These are phyloP conservation scores for Papilio polyxenes DNA, from an alignment of 1,140 invertebrate genomes.

Conservation along the genomic window DNA sequence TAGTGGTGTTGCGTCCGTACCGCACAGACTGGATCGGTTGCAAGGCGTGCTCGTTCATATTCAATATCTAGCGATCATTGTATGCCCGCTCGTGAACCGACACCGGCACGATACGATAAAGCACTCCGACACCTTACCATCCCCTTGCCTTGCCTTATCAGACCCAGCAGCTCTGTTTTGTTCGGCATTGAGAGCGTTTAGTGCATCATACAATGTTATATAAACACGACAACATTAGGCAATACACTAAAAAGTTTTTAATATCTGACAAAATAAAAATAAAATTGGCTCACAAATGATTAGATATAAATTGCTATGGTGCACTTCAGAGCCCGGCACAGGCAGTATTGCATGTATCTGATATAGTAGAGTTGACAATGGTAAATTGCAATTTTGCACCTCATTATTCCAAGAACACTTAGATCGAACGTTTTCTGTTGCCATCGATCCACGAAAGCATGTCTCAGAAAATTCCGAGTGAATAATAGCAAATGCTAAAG, in stretches of 20 bases:
- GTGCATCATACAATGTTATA: slow-evolving; percentile 77
- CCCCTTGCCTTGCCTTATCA: slow-evolving; percentile 71
- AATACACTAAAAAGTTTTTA: slow-evolving; percentile 45
- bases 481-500: slow-evolving; percentile 62
- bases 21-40: slow-evolving; percentile 78
- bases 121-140: slow-evolving; percentile 74
- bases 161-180: slow-evolving; percentile 68
- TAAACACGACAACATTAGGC: slow-evolving; percentile 48
- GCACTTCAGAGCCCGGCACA: slow-evolving; percentile 73
- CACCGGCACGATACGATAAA: slow-evolving; percentile 65
- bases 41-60: slow-evolving; percentile 78
- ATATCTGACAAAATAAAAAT: slow-evolving; percentile 40
- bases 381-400: slow-evolving; percentile 73
- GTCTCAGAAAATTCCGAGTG: slow-evolving; percentile 77
- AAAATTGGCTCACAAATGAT: slow-evolving; percentile 46
- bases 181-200: slow-evolving; percentile 69
- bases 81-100: slow-evolving; percentile 76
- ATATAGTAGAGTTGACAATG: slow-evolving; percentile 72
- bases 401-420: slow-evolving; percentile 73
- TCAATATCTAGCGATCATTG: slow-evolving; percentile 76
- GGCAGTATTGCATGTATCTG: slow-evolving; percentile 72
- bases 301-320: slow-evolving; percentile 71
- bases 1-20: slow-evolving; percentile 79
- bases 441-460: slow-evolving; percentile 77
- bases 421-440: slow-evolving; percentile 61